Base-by-base conservation (phyloP, 2,113 vertebrate species). In the Brachypodius melanocephalos region DNA sequence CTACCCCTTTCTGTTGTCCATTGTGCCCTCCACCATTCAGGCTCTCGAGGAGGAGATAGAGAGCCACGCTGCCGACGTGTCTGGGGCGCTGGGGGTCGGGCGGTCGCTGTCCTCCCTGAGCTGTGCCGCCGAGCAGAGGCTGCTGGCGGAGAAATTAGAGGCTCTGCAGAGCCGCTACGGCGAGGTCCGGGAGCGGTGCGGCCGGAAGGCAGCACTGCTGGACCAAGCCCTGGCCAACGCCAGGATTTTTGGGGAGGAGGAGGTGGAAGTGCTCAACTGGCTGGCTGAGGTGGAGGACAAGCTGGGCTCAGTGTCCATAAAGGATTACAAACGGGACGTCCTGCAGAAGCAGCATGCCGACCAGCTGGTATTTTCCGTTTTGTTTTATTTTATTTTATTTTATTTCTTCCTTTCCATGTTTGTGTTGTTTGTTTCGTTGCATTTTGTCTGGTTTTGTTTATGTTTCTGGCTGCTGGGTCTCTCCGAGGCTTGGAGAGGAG, bases 251-350 rank as follows among this genome's bases (percentile, higher is more conserved):
- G 99, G 99, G 97, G 99, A 99, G 98, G 99, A 99, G 46, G 99
- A 99, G 98, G 99, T 99, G 91, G 99, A 99, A 97, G 99, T 99
- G 97, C 98, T 99, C 98, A 99, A 99, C 98, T 99, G 99, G 99
- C 98, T 99, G 98, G 99, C 99, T 14, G 99, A 99, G 98, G 99
- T 99, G 93, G 99, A 98, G 97, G 99, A 99, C 98, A 98, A 99
- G 42, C 98, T 99, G 93, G 84, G 97, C 92, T 98, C 98, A 96
- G 99, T 99, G 92, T 98, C 98, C 42, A 77, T 99, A 92, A 98
- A 99, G 98, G 98, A 98, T 98, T 99, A 98, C 98, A 99, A 97
- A 97, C 98, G 97, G 81, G 98, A 99, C 90, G 96, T 98, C 97
- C 98, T 99, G 96, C 98, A 98, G 95, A 98, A 98, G 97, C 98